phyloP scores from a whole-genome alignment of 2,888 invertebrate genomes.

The Nysson spinosus region DNA sequence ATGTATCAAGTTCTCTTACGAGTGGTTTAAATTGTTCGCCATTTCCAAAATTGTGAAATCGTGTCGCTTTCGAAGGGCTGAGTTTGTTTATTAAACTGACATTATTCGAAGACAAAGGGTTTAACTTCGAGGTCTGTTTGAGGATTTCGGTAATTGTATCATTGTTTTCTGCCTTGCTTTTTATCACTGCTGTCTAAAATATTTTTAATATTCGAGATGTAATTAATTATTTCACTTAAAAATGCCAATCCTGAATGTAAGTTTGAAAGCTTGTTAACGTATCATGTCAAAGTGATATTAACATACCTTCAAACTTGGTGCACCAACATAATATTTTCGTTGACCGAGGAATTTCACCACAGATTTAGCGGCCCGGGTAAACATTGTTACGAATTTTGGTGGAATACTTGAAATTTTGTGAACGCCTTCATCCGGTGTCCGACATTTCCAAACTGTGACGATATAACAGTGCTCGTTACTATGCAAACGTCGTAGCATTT shows the following conservation, averaged over 20 bases:
- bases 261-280: too few species aligned
- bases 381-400: conserved; percentile 57
- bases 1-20: conserved; percentile 11
- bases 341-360: conserved; percentile 61
- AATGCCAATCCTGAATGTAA: too few species aligned
- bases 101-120: conserved; percentile 32
- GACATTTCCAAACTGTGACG: conserved; percentile 59
- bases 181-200: conserved; percentile 28
- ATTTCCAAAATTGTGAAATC: not conserved
- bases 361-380: conserved; percentile 70
- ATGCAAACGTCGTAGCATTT: conserved; percentile 24
- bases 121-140: conserved; percentile 20
- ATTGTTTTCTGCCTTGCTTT: conserved; percentile 19
- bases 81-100: conserved; percentile 14
- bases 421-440: conserved; percentile 56
- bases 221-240: too few species aligned
- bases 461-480: conserved; percentile 32
- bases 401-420: conserved; percentile 63
- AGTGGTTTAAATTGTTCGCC: not conserved
- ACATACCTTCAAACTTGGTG: conserved; percentile 58
- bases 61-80: not conserved
- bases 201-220: too few species aligned
- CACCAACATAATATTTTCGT: conserved; percentile 49
- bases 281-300: too few species aligned
- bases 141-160: conserved; percentile 26